A percentile compares a stretch with the other conserved stretches of the same genome.
These are phyloP conservation scores for Nasonia longicornis DNA, from an alignment of 1,140 invertebrate species.

Conservation along the genomic window DNA sequence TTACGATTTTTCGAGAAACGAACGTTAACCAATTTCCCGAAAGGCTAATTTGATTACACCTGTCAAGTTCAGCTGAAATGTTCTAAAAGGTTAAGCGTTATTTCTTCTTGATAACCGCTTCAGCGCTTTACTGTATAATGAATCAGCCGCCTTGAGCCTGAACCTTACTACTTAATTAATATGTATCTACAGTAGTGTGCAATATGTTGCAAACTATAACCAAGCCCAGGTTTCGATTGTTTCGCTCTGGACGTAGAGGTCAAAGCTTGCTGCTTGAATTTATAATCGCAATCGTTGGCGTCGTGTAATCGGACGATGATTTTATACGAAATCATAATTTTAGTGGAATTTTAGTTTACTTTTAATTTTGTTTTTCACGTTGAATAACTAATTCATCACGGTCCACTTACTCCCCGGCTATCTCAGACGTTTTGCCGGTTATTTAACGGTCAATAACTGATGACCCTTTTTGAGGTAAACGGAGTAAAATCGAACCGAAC, in stretches of 20 bases:
- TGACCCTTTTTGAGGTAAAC: neutral
- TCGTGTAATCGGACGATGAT: too few relatives aligned
- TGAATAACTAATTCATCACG: too few relatives aligned
- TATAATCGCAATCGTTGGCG: neutral
- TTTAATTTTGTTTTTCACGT: too few relatives aligned
- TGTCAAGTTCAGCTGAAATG: neutral
- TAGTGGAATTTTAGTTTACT: too few relatives aligned
- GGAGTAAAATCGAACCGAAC: neutral
- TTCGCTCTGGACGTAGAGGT: neutral
- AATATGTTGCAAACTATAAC: neutral
- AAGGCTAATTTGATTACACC: neutral
- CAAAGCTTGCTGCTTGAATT: neutral
- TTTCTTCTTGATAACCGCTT: neutral
- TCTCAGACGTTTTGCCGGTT: too few relatives aligned
- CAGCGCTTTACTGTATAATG: neutral
- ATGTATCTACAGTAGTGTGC: neutral
- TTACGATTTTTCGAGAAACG: too few relatives aligned
- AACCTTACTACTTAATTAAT: conserved; percentile 27
- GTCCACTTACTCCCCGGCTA: too few relatives aligned
- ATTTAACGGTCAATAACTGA: neutral
- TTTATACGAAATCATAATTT: too few relatives aligned
- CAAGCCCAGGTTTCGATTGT: neutral
- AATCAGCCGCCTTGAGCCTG: conserved; percentile 7
- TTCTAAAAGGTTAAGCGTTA: neutral
- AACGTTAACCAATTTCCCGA: neutral